Conservation (phyloP, 2,113 vertebrate genomes). For the Myotis brandtii region DNA sequence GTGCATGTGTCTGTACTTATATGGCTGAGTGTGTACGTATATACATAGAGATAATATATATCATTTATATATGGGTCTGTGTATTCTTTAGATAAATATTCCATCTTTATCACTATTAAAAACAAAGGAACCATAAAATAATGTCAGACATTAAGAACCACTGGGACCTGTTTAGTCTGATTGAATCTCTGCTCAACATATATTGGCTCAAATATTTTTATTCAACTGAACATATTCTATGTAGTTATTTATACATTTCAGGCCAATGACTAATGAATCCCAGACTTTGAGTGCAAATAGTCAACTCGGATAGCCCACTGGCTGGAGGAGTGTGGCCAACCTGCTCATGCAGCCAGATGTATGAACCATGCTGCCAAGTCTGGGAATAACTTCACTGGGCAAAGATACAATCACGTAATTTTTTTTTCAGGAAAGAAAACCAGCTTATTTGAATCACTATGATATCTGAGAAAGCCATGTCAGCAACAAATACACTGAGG, state of each 20-base stretch:
- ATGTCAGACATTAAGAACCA: conserved; percentile 60
- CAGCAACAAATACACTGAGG: conserved; percentile 90
- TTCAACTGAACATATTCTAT: conserved; percentile 28
- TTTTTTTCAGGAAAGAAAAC: conserved; percentile 45
- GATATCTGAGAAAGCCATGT: conserved; percentile 81
- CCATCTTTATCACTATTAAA: conserved; percentile 70
- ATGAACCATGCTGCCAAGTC: conserved; percentile 45
- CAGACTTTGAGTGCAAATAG: conserved; percentile 45
- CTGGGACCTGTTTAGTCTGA: conserved; percentile 53
- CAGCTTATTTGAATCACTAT: conserved; percentile 75
- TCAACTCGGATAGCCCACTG: conserved; percentile 6
- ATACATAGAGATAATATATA: conserved; percentile 75
- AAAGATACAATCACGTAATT: conserved; percentile 65
- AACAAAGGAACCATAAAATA: conserved; percentile 77
- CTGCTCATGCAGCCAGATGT: conserved; percentile 54
- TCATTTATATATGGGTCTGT: conserved; percentile 70
- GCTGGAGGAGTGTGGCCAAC: neutral
- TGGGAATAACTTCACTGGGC: conserved; percentile 63
- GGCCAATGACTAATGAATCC: conserved; percentile 10
- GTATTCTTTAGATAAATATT: conserved; percentile 76
- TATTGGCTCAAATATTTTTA: conserved; percentile 25
- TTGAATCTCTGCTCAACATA: conserved; percentile 57
- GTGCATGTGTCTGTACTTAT: conserved; percentile 50
- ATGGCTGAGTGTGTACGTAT: conserved; percentile 68
- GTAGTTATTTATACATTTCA: conserved; percentile 54